A percentile compares a stretch with the other conserved stretches of the same genome.
These are phyloP conservation scores for Parazoanthus swiftii DNA, from an alignment of 92 coral and sea anemone species.

Conservation along the genomic window DNA sequence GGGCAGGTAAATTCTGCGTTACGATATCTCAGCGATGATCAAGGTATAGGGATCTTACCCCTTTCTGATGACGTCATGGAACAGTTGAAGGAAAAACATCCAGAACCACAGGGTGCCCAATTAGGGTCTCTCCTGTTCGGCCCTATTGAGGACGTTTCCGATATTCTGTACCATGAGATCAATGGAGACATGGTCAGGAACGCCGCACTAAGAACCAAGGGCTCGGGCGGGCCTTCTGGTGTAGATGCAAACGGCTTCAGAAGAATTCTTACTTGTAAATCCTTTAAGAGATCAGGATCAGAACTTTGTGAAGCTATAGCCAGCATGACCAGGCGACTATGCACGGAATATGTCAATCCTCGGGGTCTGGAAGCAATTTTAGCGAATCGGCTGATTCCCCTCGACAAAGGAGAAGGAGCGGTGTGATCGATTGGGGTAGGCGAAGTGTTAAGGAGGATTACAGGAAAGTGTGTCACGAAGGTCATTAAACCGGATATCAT, in stretches of 20 bases:
- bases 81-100: conserved; percentile 48
- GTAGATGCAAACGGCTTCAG: conserved; percentile 43
- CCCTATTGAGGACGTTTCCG: conserved; percentile 41
- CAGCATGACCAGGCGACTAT: conserved; percentile 16
- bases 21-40: conserved; percentile 43
- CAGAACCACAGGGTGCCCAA: conserved; percentile 50
- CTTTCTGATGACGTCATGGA: conserved; percentile 47
- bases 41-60: conserved; percentile 38
- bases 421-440: too few species aligned
- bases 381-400: not conserved
- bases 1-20: conserved; percentile 41
- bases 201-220: conserved; percentile 38
- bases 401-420: too few species aligned
- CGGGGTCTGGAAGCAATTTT: conserved; percentile 1
- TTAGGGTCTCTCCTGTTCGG: conserved; percentile 37
- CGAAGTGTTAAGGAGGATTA: too few species aligned
- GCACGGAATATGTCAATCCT: conserved; percentile 21
- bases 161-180: conserved; percentile 37
- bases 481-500: too few species aligned
- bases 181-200: conserved; percentile 46
- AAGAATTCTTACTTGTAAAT: conserved; percentile 37
- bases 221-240: conserved; percentile 44
- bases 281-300: conserved; percentile 22
- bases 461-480: too few species aligned
- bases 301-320: conserved; percentile 21